Evolutionary conservation across 2,113 vertebrate species (phyloP), one percentile per base, ranked within the genome.

Genomic region (Pedetes capensis): DNA sequence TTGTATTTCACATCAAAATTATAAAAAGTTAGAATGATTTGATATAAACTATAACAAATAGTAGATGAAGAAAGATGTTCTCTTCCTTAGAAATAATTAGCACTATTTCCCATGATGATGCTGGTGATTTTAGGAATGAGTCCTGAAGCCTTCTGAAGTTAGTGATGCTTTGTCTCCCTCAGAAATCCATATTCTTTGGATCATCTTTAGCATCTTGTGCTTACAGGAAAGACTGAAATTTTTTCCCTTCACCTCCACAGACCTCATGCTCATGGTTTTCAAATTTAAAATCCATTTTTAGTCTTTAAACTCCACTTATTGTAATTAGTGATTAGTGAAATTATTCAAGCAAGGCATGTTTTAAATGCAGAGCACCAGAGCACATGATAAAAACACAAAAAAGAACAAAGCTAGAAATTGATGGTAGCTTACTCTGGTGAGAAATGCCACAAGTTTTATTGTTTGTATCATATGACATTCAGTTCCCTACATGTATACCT

Each of bases 391-490:
- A 69, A 57, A 27, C 17, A 84, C 29, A 81, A 72, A 63, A 89
- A 69, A 37, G 27, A 85, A 79, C 34, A 27, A 68, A 89, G 17
- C 69, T 84, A 79, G 69, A 86, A 83, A 66, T 32, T 69, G 51
- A 39, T 72, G 47, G 25, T 72, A 61, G 34, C 37, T 68, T 10
- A 68, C 18, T 94, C 11, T 81, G 44, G 29, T 83, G 94, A 57
- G 42, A 89, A 82, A 78, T 82, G 6, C n/a, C 29, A 49, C 29
- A 88, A 79, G 39, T 83, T 85, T 78, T 88, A 2, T 61, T 92
- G 16, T 91, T 64, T 95, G n/a, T 75, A 71, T 93, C 68, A 82
- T 44, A 71, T 93, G n/a, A 63, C 87, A 95, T 44, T 87, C 22
- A 92, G 55, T 83, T 96, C 89, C 51, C 53, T 87, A 37, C n/a